A percentile compares a stretch with the other conserved stretches of the same genome.
Evolutionary conservation across 2,113 vertebrate species (phyloP).

Genomic region (Ophiodon elongatus): DNA sequence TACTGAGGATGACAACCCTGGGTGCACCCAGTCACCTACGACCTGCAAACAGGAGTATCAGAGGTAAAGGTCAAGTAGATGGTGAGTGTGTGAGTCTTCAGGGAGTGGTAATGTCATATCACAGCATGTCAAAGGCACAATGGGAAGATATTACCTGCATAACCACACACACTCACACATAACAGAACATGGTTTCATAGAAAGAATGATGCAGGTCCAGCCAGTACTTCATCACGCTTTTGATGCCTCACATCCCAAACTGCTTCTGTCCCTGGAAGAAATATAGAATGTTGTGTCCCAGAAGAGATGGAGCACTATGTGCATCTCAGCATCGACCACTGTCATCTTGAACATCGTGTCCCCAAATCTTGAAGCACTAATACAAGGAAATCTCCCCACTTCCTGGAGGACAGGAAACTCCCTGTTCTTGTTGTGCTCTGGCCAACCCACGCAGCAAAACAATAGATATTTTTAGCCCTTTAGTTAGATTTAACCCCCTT

Average conservation of each 20-base stretch:
- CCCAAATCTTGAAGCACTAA: conserved; percentile 38
- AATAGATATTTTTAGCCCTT: conserved; percentile 73
- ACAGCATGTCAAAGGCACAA: not conserved
- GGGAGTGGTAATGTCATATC: not conserved
- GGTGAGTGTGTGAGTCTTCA: not conserved
- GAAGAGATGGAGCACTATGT: not conserved
- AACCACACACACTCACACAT: not conserved
- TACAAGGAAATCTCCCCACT: conserved; percentile 66
- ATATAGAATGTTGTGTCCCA: not conserved
- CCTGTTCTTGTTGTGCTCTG: conserved; percentile 63
- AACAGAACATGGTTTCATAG: not conserved
- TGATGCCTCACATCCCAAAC: not conserved
- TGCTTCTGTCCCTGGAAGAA: not conserved
- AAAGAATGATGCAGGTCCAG: not conserved
- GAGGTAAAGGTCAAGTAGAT: not conserved
- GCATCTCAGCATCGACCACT: not conserved
- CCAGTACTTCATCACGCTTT: not conserved
- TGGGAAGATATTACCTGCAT: not conserved
- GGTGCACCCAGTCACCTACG: not conserved
- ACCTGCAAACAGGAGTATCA: not conserved
- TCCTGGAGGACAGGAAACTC: conserved; percentile 76
- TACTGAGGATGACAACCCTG: not conserved
- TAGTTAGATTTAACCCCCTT: conserved; percentile 69
- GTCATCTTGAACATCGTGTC: conserved; percentile 51
- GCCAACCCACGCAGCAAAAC: conserved; percentile 69